Evolutionary conservation across 2,888 invertebrate genomes (phyloP), one percentile per base, ranked within the genome.

Genomic region (Bugulina stolonifera): DNA sequence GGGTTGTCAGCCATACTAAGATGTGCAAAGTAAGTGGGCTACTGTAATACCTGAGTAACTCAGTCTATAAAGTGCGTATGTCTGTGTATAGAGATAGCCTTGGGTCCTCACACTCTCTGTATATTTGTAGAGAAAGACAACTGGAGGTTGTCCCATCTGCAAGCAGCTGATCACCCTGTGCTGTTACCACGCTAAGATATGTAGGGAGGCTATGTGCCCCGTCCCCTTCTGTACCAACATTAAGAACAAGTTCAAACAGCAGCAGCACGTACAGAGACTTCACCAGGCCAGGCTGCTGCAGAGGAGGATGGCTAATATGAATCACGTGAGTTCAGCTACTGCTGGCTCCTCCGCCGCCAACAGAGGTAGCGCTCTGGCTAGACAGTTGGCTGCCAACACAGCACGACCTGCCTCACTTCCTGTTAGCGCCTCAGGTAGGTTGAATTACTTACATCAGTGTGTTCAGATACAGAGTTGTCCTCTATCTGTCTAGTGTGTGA

Each of bases 171-270:
- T 98, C 82, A 98, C 98, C 52, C 87, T 99, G 75, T 99, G 99
- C 85, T 98, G 96, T 86, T 99, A 97, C 86, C 99, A 99, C 85
- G 98, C 99, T 69, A 99, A 98, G 86, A 95, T 97, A 87, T 99
- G 99, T 87, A 86, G 85, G 77, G 88, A 87, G 79, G 91, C 90
- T 75, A 96, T 96, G 86, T 98, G 97, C 87, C 92, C 93, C 74
- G 98, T 99, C 84, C 98, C 98, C 76, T 99, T 98, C 91, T 99
- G 99, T 88, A 91, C 91, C 81, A 96, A 95, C 84, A 97, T 99
- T 83, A 96, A 98, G 86, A 93, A 95, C 85, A 98, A 97, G 86
- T 87, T 99, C 79, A 93, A 94, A 82, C 97, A 98, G 85, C 98
- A 99, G 85, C 95, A 98, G 84, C 86, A 94, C 76, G 95, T 97